Conservation (phyloP, 1,140 invertebrate genomes). For the Forficula auricularia region DNA sequence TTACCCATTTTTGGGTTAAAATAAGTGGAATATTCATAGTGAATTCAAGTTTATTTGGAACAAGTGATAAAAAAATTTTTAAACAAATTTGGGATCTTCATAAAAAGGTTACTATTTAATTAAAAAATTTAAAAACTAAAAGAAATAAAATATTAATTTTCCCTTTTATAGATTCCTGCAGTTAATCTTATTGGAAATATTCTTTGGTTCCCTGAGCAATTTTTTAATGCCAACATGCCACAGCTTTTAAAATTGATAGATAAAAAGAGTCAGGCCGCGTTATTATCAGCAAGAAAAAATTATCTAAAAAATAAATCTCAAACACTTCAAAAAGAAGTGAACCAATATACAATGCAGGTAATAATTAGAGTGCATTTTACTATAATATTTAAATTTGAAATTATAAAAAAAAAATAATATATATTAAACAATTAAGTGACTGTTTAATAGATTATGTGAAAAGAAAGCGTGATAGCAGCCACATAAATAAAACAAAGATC, state of each 20-base stretch:
- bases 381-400: too few species aligned
- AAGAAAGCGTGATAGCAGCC: too few species aligned
- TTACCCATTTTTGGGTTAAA: constrained; percentile 43
- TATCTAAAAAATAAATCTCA: constrained; percentile 38
- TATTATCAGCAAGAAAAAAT: constrained; percentile 31
- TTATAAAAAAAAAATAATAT: too few species aligned
- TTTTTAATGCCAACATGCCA: constrained; percentile 43
- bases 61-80: constrained; percentile 58
- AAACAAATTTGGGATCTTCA: constrained; percentile 53
- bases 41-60: constrained; percentile 54
- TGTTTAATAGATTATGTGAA: too few species aligned
- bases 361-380: too few species aligned
- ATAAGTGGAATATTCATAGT: constrained; percentile 53
- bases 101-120: constrained; percentile 43
- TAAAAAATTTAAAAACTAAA: neutral
- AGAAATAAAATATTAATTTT: too few species aligned
- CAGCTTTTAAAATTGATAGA: constrained; percentile 37
- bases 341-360: constrained; percentile 30
- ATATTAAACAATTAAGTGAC: too few species aligned
- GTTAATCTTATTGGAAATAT: constrained; percentile 55
- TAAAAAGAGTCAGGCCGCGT: constrained; percentile 37
- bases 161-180: constrained; percentile 42
- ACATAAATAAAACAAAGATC: too few species aligned
- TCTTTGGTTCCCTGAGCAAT: constrained; percentile 63
- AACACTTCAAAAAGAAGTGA: constrained; percentile 38